Evolutionary conservation across 2,113 vertebrate species (phyloP).

Genomic region (Scatophagus argus): DNA sequence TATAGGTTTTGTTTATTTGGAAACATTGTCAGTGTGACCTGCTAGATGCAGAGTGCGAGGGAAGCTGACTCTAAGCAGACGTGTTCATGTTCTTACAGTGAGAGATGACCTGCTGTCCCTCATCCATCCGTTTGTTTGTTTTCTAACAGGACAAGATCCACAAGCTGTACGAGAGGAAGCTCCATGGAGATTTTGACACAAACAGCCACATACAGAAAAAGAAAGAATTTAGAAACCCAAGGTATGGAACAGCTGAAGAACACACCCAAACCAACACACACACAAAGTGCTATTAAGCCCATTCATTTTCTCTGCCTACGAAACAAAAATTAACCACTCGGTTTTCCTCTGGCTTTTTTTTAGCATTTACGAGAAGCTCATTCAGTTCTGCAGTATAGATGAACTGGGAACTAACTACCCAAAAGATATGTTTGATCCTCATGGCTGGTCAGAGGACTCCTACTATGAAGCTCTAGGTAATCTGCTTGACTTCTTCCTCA

Average conservation of each 20-base stretch:
- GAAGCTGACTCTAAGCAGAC: not conserved
- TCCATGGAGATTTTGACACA: constrained; percentile 96
- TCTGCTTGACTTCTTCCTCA: not conserved
- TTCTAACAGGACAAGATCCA: constrained; percentile 93
- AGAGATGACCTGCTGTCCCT: not conserved
- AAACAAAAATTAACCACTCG: not conserved
- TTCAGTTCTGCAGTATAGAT: constrained; percentile 97
- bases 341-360: constrained; percentile 32
- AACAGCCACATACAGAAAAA: constrained; percentile 98
- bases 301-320: not conserved
- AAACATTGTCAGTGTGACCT: not conserved
- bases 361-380: constrained; percentile 99
- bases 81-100: not conserved
- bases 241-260: constrained; percentile 79
- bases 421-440: constrained; percentile 99
- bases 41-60: constrained; percentile 6
- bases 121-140: constrained; percentile 13
- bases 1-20: constrained; percentile 5
- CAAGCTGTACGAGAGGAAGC: constrained; percentile 94
- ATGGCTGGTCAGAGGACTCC: constrained; percentile 98
- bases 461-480: constrained; percentile 95
- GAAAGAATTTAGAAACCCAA: constrained; percentile 98
- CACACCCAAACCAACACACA: not conserved
- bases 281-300: not conserved
- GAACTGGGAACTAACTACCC: constrained; percentile 99